Evolutionary conservation across 2,888 invertebrate species (phyloP).

Genomic region (Mimumesa dahlbomi): DNA sequence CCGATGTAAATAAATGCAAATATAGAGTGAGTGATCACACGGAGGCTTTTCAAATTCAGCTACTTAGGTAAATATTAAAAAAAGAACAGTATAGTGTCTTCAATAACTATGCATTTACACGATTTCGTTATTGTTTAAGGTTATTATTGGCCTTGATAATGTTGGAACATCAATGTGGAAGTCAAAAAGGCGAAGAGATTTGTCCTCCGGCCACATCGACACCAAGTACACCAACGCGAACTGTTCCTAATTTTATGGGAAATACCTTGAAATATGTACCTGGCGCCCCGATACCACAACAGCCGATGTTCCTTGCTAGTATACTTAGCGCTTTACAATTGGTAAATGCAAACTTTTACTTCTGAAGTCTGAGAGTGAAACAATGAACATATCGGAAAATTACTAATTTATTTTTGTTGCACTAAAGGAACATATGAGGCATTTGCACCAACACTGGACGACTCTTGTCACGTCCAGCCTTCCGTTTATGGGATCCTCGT

Average conservation of each 20-base stretch:
- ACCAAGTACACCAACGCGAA: constrained; percentile 70
- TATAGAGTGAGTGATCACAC: constrained; percentile 84
- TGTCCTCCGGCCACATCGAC: constrained; percentile 60
- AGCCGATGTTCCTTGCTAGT: constrained; percentile 91
- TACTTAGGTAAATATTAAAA: constrained; percentile 81
- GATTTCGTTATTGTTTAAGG: constrained; percentile 75
- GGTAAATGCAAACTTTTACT: constrained; percentile 56
- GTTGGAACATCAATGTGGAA: constrained; percentile 87
- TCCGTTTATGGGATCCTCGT: constrained; percentile 89
- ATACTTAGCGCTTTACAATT: constrained; percentile 88
- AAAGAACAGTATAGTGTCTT: too few relatives aligned
- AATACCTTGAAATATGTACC: constrained; percentile 83
- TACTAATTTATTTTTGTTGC: constrained; percentile 33
- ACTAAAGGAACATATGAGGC: constrained; percentile 85
- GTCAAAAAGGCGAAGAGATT: constrained; percentile 81
- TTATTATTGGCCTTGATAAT: constrained; percentile 87
- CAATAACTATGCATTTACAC: too few relatives aligned
- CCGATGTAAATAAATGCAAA: constrained; percentile 81
- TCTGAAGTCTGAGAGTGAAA: too few relatives aligned
- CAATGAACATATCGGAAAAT: too few relatives aligned
- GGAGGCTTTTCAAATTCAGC: constrained; percentile 86
- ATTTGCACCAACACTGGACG: constrained; percentile 91
- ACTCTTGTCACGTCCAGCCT: constrained; percentile 89
- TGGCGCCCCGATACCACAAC: constrained; percentile 87
- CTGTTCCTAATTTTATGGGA: constrained; percentile 72